Evolutionary conservation across 2,113 vertebrate species (phyloP).

Genomic region (Platichthys stellatus): DNA sequence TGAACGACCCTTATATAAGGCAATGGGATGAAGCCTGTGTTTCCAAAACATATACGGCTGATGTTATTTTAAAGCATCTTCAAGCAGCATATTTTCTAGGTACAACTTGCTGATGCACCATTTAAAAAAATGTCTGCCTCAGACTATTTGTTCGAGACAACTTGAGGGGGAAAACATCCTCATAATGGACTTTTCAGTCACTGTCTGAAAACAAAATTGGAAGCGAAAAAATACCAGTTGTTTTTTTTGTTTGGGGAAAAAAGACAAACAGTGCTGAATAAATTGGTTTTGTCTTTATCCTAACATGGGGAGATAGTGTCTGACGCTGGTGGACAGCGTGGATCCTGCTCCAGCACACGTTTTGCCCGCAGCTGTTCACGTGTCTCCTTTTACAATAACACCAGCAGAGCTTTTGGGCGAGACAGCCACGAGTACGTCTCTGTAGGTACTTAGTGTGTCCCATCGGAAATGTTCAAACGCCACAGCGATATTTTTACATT

Average conservation of each 20-base stretch:
- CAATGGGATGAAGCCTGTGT: neutral
- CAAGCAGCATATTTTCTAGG: conserved; percentile 12
- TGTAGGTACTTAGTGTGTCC: conserved; percentile 7
- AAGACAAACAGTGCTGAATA: conserved; percentile 17
- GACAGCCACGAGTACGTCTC: neutral
- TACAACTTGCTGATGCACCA: neutral
- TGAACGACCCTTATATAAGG: neutral
- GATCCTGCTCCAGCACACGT: conserved; percentile 22
- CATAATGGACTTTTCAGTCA: conserved; percentile 16
- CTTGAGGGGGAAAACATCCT: conserved; percentile 19
- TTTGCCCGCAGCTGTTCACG: conserved; percentile 32
- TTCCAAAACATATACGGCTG: conserved; percentile 1
- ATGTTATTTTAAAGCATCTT: neutral
- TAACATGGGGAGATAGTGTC: conserved; percentile 27
- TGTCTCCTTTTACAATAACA: conserved; percentile 41
- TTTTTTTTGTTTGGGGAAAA: neutral
- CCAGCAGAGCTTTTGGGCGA: conserved; percentile 27
- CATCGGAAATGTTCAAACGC: neutral
- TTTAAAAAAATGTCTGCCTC: conserved; percentile 10
- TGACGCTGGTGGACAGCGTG: conserved; percentile 7
- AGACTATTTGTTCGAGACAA: conserved; percentile 21
- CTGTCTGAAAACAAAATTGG: conserved; percentile 2
- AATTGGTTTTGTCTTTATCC: conserved; percentile 41
- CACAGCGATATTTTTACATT: neutral
- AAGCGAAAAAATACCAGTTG: neutral